Conservation (phyloP, 2,888 invertebrate genomes). For the Pyrrhia umbra region DNA sequence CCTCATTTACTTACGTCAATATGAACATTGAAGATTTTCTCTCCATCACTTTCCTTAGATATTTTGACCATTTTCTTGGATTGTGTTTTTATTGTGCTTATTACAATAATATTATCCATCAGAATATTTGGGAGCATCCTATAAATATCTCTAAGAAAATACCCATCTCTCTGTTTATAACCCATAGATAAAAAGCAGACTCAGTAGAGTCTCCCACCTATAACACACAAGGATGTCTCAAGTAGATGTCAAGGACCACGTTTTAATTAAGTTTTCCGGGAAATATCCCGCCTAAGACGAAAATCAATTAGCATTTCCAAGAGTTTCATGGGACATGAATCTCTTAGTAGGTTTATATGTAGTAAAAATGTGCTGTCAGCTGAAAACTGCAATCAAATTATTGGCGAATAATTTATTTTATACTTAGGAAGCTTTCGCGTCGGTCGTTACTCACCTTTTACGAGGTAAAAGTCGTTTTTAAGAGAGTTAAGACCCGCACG, state of each 20-base stretch:
- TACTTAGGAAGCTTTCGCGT: constrained; percentile 67
- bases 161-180: not conserved
- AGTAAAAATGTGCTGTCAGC: constrained; percentile 59
- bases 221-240: constrained; percentile 30
- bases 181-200: constrained; percentile 6
- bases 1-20: too few relatives aligned
- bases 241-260: constrained; percentile 28
- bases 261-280: constrained; percentile 47
- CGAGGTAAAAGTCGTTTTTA: constrained; percentile 83
- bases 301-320: constrained; percentile 62
- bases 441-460: constrained; percentile 82
- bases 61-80: too few relatives aligned
- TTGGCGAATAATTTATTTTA: constrained; percentile 77
- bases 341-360: constrained; percentile 50
- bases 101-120: too few relatives aligned
- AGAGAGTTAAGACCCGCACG: constrained; percentile 81
- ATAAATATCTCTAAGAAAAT: not conserved
- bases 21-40: too few relatives aligned
- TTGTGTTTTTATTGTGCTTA: too few relatives aligned
- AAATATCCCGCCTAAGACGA: constrained; percentile 41
- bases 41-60: too few relatives aligned
- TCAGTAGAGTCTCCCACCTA: constrained; percentile 16
- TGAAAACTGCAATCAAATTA: constrained; percentile 74
- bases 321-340: constrained; percentile 47
- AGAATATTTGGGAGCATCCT: too few relatives aligned